A percentile compares a stretch with the other conserved stretches of the same genome.
Conservation (phyloP, 2,113 vertebrate genomes). For the Xenopus laevis region DNA sequence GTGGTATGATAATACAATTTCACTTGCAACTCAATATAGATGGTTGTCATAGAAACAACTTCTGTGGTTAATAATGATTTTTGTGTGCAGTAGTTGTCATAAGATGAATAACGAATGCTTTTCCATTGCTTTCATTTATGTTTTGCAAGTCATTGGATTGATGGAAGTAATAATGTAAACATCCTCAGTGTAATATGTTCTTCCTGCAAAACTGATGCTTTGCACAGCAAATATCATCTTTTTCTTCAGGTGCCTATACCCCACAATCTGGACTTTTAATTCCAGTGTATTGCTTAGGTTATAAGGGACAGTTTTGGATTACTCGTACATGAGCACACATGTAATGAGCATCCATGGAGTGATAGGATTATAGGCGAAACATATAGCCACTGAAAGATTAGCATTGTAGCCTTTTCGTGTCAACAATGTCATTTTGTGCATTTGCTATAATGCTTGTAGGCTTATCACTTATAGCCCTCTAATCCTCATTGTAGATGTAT, state of each 20-base stretch:
- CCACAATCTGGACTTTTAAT: too few species aligned
- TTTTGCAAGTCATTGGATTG: background rate
- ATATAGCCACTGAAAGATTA: too few species aligned
- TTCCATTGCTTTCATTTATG: background rate
- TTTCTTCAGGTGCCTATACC: too few species aligned
- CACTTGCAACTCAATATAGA: constrained; percentile 14
- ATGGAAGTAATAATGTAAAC: background rate
- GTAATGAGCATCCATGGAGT: too few species aligned
- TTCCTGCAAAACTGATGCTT: background rate
- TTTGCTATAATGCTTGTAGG: too few species aligned
- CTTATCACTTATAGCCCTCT: too few species aligned
- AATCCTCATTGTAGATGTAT: too few species aligned
- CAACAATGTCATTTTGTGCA: too few species aligned
- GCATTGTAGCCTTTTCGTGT: too few species aligned
- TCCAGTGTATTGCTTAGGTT: too few species aligned
- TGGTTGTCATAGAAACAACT: constrained; percentile 25
- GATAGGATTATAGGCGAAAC: too few species aligned
- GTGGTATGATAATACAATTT: constrained; percentile 25
- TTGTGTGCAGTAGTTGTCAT: background rate
- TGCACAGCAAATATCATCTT: background rate
- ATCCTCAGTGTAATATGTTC: background rate
- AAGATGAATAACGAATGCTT: background rate
- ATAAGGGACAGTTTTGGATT: background rate
- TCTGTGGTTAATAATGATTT: constrained; percentile 16
- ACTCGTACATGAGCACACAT: background rate